Base-by-base conservation (phyloP, 2,888 invertebrate genomes). In the Podabrus alpinus region DNA sequence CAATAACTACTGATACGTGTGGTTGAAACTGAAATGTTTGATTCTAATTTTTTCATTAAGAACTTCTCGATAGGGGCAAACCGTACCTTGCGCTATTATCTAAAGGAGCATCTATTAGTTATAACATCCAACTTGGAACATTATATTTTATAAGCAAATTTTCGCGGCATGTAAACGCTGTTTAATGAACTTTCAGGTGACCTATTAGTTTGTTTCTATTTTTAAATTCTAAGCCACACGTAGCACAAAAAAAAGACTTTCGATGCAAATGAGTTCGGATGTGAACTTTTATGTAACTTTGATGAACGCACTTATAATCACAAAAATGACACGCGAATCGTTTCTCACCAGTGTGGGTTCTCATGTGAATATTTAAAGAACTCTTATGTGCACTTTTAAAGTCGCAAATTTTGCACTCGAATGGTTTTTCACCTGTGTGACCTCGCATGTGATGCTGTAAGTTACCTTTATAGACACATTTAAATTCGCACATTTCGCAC, bases 391-490 rank as follows among this genome's bases (percentile, higher is more conserved):
- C 85, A 79, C 86, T 87, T 4, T 86, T 84, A 79, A 86, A 86
- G 3, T 85, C 83, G 77, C 87, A 87, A 71, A 86, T 71, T 17
- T 76, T 80, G 77, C 89, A 89, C 67, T 82, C 81, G 78, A 88
- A 88, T 0, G 88, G 88, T 74, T 86, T 86, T 80, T 89, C 89
- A 5, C 88, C 89, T 0, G 89, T 88, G 76, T 89, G 89, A 45
- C 88, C 88, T 45, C 88, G 75, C 71, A 71, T 71, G 77, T 89
- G 88, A 79, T 88, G 88, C 70, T 88, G 88, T 75, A 88, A 77
- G 74, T 87, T 87, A 1, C 86, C 86, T 0, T 86, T 87, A 79
- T 85, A 86, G 21, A 87, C 86, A 75, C 86, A 87, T 15, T 87
- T 86, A 61, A 86, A 81, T 15, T 82, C 82, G 74, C 87, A 87